These are phyloP conservation scores for Penaeus japonicus DNA, from an alignment of 1,140 invertebrate species.

Conservation along the genomic window DNA sequence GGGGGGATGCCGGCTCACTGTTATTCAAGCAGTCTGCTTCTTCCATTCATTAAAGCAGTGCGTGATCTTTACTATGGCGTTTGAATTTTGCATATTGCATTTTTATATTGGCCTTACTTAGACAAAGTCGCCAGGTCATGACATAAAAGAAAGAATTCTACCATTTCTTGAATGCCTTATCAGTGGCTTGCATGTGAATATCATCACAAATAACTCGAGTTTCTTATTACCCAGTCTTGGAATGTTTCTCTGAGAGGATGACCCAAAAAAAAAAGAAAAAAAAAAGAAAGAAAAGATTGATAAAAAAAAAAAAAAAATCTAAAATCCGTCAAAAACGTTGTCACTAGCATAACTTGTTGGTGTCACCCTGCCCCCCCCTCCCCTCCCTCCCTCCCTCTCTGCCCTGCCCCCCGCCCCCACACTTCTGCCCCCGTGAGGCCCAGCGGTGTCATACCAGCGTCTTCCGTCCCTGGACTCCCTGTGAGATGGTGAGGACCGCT, in stretches of 20 bases:
- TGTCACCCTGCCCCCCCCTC: too few relatives aligned
- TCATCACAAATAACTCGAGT: background rate
- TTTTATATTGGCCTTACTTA: background rate
- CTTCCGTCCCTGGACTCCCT: background rate
- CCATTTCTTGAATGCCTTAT: background rate
- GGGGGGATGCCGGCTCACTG: background rate
- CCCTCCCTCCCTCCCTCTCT: background rate
- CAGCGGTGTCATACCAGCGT: background rate
- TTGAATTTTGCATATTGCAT: conserved; percentile 9
- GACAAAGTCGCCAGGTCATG: background rate
- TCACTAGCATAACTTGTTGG: too few relatives aligned
- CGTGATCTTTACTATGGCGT: background rate
- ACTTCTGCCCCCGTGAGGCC: background rate
- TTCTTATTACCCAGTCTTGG: background rate
- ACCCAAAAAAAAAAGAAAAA: too few relatives aligned
- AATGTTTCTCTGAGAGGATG: background rate
- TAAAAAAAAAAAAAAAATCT: too few relatives aligned
- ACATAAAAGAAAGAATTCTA: background rate
- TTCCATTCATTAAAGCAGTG: background rate
- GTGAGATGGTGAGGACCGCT: background rate
- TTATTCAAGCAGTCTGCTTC: background rate
- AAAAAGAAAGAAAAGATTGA: too few relatives aligned
- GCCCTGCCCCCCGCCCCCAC: background rate
- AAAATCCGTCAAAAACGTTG: too few relatives aligned
- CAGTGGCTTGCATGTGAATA: background rate